Evolutionary conservation across 2,888 invertebrate genomes (phyloP).

Genomic region (Baccha elongata): DNA sequence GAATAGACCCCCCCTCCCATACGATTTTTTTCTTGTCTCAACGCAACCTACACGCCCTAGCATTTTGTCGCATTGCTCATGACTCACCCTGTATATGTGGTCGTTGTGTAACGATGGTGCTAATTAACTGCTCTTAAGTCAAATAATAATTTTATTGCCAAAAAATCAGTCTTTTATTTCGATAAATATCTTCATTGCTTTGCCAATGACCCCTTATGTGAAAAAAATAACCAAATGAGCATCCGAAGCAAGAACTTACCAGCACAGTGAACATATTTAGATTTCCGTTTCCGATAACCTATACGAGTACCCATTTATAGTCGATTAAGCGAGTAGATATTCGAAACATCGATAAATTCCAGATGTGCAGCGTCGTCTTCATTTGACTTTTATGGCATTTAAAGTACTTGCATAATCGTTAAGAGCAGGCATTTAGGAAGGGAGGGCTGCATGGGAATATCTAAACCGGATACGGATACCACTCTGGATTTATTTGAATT

Average conservation of each 20-base stretch:
- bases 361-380: slow-evolving; percentile 68
- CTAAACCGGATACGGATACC: slow-evolving; percentile 39
- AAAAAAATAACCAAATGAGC: background rate
- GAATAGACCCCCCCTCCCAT: no score
- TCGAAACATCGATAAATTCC: slow-evolving; percentile 69
- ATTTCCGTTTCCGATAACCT: slow-evolving; percentile 42
- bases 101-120: no score
- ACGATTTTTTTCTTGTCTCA: no score
- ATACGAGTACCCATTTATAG: slow-evolving; percentile 38
- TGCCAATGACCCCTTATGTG: background rate
- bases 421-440: slow-evolving; percentile 54
- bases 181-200: background rate
- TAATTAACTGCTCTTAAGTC: no score
- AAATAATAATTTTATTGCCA: slow-evolving; percentile 8
- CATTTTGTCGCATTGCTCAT: no score
- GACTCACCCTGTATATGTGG: no score
- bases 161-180: background rate
- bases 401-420: slow-evolving; percentile 70
- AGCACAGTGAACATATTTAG: slow-evolving; percentile 17
- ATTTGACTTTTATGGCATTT: slow-evolving; percentile 67
- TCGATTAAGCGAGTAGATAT: slow-evolving; percentile 67
- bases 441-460: background rate
- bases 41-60: no score
- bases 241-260: background rate
- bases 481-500: slow-evolving; percentile 58